Conservation (phyloP, 2,113 vertebrate genomes). For the Seriola rivoliana region DNA sequence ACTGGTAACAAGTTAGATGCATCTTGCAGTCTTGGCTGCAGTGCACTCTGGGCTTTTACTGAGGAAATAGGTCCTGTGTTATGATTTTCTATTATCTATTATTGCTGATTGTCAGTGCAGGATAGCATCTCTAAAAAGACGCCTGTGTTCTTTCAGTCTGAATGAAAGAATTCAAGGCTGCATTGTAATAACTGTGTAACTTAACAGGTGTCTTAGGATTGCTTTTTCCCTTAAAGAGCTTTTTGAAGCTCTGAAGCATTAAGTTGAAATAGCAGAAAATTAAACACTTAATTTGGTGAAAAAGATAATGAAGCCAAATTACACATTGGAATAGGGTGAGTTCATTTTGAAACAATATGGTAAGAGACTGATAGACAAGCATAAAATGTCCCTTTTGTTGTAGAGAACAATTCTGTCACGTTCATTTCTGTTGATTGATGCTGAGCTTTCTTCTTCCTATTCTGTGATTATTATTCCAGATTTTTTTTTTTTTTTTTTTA, state of each 20-base stretch:
- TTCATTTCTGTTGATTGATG: background rate
- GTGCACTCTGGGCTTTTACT: background rate
- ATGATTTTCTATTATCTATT: no score
- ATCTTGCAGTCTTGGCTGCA: no score
- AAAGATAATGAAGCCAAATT: background rate
- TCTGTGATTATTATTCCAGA: background rate
- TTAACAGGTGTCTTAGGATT: background rate
- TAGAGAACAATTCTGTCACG: background rate
- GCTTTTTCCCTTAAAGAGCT: background rate
- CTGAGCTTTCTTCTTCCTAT: background rate
- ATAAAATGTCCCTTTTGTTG: constrained; percentile 7
- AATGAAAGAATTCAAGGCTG: background rate
- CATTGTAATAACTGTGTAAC: background rate
- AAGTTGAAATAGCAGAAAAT: background rate
- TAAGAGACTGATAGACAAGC: background rate
- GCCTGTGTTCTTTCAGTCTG: background rate
- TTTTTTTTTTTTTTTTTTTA: background rate
- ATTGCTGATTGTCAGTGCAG: background rate
- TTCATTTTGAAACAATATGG: background rate
- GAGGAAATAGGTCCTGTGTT: background rate
- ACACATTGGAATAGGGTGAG: background rate
- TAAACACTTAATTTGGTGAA: background rate
- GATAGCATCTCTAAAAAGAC: background rate
- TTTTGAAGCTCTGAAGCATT: background rate
- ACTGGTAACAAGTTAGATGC: background rate